phyloP scores from a whole-genome alignment of 2,888 invertebrate genomes.

The Polia nebulosa region DNA sequence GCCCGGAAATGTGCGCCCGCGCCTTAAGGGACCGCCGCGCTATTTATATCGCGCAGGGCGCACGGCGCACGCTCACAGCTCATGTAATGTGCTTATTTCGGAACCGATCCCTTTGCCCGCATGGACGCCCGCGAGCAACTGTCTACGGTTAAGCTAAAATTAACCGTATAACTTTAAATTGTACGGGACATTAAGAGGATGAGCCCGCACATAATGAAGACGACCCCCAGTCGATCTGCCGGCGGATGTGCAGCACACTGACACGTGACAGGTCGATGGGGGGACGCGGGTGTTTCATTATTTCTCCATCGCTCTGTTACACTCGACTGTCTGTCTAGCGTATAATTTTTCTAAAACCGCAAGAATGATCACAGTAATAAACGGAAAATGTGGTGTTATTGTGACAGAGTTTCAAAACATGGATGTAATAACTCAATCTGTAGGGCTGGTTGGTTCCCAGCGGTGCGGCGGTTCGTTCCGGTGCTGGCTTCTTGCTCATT shows the following conservation, averaged over 20 bases:
- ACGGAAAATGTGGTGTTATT: constrained; percentile 55
- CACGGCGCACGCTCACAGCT: constrained; percentile 71
- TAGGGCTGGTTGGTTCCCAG: constrained; percentile 71
- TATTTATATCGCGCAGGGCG: constrained; percentile 86
- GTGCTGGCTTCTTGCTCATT: constrained; percentile 80
- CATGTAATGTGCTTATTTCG: constrained; percentile 83
- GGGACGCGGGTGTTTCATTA: constrained; percentile 35
- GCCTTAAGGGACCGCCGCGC: constrained; percentile 88
- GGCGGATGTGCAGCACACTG: constrained; percentile 28
- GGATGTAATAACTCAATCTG: constrained; percentile 64
- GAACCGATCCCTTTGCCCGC: constrained; percentile 73
- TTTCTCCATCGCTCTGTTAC: constrained; percentile 41
- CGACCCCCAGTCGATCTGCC: constrained; percentile 26
- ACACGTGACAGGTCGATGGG: constrained; percentile 21
- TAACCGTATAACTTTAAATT: constrained; percentile 37
- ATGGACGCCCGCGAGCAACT: constrained; percentile 55
- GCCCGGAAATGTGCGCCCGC: constrained; percentile 89
- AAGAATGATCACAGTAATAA: constrained; percentile 68
- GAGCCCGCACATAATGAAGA: constrained; percentile 19
- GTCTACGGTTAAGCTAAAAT: constrained; percentile 51
- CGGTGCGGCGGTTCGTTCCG: constrained; percentile 77
- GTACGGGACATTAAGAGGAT: constrained; percentile 39
- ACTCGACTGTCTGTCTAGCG: constrained; percentile 51
- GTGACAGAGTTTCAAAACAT: constrained; percentile 58
- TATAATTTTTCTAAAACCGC: constrained; percentile 62